Evolutionary conservation across 2,113 vertebrate genomes (phyloP), one percentile per base, ranked within the genome.

Genomic region (Crotalus viridis): DNA sequence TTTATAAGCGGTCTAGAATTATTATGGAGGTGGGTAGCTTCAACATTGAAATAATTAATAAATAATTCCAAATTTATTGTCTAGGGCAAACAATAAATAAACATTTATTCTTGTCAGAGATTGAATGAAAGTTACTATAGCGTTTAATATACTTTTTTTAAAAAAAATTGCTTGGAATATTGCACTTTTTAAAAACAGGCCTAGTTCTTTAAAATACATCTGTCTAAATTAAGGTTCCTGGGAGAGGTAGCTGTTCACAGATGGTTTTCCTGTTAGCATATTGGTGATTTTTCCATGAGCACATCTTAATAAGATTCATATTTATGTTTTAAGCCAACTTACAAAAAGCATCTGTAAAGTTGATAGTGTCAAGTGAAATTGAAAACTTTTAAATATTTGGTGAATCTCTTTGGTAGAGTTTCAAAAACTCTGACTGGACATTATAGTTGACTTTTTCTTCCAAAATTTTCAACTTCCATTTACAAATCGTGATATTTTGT

Each of bases 51-150:
- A 81, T 43, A 81, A 81, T 81, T 39, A 39, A 81, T 39, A 81
- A 39, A 81, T 81, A 43, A 43, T 81, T 43, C 6, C 90, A 89
- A 92, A 93, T 95, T 94, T 93, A 95, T 88, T 51, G 92, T 96
- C 48, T 39, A 74, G 51, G 87, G 22, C 26, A 39, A 89, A 33
- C 28, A n/a, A 74, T 48, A 92, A 95, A 81, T 81, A 81, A 81
- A 81, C 6, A 43, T 81, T 81, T 17, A 7, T 33, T 43, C 17
- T 81, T 81, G 74, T 81, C 74, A 81, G 7, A 81, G 17, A 43
- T 17, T 81, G 55, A 56, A 19, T 94, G 94, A 94, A 94, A 94
- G 95, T 96, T 87, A 81, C 94, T 96, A 91, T 94, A 93, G 92
- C 81, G 17, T 56, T 92, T 94, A 52, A 52, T 51, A 54, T 91